A percentile compares a stretch with the other conserved stretches of the same genome.
Conservation (phyloP, 2,888 invertebrate species). For the Hartigia nigra region DNA sequence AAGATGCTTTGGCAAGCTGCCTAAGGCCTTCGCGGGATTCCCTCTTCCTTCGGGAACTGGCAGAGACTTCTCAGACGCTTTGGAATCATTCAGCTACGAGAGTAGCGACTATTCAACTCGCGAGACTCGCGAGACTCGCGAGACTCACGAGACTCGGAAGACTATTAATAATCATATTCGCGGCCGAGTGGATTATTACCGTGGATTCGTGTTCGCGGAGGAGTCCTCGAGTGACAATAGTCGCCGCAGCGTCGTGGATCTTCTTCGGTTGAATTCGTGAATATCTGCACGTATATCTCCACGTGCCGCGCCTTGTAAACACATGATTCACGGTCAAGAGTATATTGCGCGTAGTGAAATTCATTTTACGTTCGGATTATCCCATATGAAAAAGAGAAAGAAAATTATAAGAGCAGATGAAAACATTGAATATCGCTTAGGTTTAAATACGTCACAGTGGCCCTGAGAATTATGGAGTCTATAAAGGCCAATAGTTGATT, state of each 20-base stretch:
- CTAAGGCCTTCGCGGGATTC: conserved; percentile 9
- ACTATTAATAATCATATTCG: not conserved
- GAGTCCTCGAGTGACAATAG: not conserved
- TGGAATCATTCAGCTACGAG: not conserved
- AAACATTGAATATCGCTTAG: not conserved
- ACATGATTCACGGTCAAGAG: not conserved
- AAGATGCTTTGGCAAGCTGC: conserved; percentile 9
- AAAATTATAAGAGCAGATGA: not conserved
- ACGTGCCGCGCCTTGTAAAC: conserved; percentile 24
- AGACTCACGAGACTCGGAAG: not conserved
- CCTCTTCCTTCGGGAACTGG: conserved; percentile 10
- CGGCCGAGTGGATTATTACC: not conserved
- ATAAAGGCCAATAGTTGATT: not conserved
- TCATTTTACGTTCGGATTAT: not conserved
- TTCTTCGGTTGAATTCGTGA: conserved; percentile 4
- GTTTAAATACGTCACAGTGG: not conserved
- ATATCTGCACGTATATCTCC: conserved; percentile 17
- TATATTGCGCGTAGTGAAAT: not conserved
- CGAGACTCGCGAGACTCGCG: too few species aligned
- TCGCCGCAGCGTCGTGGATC: not conserved
- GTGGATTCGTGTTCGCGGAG: not conserved
- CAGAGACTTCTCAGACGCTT: not conserved
- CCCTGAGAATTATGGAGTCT: not conserved
- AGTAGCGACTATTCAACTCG: not conserved
- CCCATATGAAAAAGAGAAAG: not conserved